Conservation (phyloP, 2,113 vertebrate species). For the Eclectus roratus region DNA sequence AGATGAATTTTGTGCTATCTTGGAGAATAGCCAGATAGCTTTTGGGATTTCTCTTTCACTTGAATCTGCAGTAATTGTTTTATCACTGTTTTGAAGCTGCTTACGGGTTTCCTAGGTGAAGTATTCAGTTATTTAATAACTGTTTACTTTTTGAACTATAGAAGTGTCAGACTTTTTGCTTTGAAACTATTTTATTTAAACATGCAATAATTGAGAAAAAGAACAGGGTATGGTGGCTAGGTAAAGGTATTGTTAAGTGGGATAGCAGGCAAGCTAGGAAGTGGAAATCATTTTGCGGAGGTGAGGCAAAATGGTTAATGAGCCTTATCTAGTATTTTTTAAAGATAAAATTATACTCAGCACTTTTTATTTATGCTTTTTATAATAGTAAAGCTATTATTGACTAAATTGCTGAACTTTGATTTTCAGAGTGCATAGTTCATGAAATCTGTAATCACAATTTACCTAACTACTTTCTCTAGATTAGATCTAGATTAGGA, state of each 20-base stretch:
- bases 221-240: constrained; percentile 5
- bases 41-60: constrained; percentile 28
- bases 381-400: constrained; percentile 29
- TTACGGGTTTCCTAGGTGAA: constrained; percentile 35
- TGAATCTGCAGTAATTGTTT: constrained; percentile 23
- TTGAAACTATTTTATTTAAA: constrained; percentile 54
- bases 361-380: constrained; percentile 69
- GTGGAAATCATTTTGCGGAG: constrained; percentile 17
- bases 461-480: neutral
- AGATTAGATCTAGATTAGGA: neutral
- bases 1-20: neutral
- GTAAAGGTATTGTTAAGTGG: neutral
- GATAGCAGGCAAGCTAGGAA: neutral
- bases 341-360: constrained; percentile 49
- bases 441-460: neutral
- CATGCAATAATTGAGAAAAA: constrained; percentile 62
- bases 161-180: constrained; percentile 25
- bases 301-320: neutral
- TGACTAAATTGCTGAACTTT: neutral
- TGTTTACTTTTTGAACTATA: constrained; percentile 8
- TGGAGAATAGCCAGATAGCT: neutral
- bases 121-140: constrained; percentile 32
- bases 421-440: constrained; percentile 15
- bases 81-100: constrained; percentile 53
- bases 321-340: constrained; percentile 59